Conservation (phyloP, 2,888 invertebrate species). For the Zootermopsis nevadensis region DNA sequence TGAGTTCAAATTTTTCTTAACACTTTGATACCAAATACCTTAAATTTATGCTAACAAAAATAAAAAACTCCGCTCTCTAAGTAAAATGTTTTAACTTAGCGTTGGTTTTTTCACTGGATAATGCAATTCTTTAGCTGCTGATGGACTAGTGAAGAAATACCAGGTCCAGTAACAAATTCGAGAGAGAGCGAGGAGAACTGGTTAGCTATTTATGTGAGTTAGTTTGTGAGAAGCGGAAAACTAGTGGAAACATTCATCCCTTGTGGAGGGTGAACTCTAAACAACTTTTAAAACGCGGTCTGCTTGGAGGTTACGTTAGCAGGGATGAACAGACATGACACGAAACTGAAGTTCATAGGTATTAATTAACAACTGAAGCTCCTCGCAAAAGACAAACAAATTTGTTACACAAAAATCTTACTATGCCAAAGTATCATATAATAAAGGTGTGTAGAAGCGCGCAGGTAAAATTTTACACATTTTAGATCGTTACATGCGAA, state of each 20-base stretch:
- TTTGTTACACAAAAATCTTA: background rate
- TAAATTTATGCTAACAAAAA: no score
- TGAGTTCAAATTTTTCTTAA: no score
- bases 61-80: background rate
- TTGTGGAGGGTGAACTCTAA: conserved; percentile 10
- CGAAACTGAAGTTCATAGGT: background rate
- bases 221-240: background rate
- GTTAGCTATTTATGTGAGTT: background rate
- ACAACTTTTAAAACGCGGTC: background rate
- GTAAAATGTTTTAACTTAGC: background rate
- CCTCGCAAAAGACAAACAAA: background rate
- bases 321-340: background rate
- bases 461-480: no score
- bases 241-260: background rate
- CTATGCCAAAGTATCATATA: no score
- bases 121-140: background rate
- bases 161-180: background rate
- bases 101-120: background rate
- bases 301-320: background rate
- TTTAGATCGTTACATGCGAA: no score
- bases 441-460: no score
- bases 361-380: background rate
- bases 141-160: no score
- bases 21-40: no score
- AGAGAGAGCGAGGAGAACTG: background rate